Evolutionary conservation across 1,140 invertebrate species (phyloP).

Genomic region (Subanguina moxae): DNA sequence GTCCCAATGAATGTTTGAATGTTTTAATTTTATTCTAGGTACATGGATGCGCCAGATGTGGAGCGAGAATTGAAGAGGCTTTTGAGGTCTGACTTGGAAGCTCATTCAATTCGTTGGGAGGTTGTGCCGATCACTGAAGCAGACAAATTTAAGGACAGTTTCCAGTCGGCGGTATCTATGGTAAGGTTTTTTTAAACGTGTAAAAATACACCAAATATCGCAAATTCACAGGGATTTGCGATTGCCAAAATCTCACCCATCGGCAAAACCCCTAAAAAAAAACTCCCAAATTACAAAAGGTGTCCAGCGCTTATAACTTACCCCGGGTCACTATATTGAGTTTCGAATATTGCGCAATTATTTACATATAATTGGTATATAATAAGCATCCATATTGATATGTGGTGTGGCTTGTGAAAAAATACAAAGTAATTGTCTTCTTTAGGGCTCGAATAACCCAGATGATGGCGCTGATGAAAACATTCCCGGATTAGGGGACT

Average conservation of each 20-base stretch:
- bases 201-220: background rate
- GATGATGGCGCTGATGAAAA: background rate
- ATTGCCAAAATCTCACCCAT: too few relatives aligned
- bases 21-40: conserved; percentile 19
- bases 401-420: background rate
- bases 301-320: too few relatives aligned
- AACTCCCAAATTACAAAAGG: too few relatives aligned
- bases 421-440: background rate
- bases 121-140: conserved; percentile 43
- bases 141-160: conserved; percentile 20
- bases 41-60: conserved; percentile 56
- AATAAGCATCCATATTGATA: too few relatives aligned
- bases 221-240: too few relatives aligned
- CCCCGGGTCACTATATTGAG: too few relatives aligned
- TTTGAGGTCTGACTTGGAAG: conserved; percentile 52
- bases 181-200: background rate
- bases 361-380: too few relatives aligned
- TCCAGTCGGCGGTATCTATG: background rate
- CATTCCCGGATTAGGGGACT: background rate
- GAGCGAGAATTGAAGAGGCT: conserved; percentile 55
- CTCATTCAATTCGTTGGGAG: conserved; percentile 48
- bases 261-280: too few relatives aligned
- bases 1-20: too few relatives aligned
- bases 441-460: background rate
- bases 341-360: too few relatives aligned